Evolutionary conservation across 2,888 invertebrate genomes (phyloP).

Genomic region (Aleiodes alternator): DNA sequence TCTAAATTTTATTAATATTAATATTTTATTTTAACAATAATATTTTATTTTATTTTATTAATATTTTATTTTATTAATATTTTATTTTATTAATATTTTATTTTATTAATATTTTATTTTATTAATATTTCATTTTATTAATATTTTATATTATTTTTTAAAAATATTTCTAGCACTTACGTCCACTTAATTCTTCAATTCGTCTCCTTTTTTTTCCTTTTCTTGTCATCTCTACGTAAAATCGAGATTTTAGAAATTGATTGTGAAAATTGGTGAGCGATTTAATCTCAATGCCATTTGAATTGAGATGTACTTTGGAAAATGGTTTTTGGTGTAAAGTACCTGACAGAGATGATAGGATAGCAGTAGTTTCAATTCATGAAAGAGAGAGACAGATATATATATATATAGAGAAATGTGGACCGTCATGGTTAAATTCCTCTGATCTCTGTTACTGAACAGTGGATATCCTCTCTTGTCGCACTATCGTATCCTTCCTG

Average conservation of each 20-base stretch:
- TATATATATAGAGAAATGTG: slow-evolving; percentile 37
- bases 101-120: too few species aligned
- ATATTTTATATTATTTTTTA: too few species aligned
- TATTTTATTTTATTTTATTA: too few species aligned
- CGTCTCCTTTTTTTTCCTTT: neutral
- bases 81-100: too few species aligned
- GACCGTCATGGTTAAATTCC: slow-evolving; percentile 43
- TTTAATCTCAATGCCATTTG: slow-evolving; percentile 3
- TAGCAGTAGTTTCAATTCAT: slow-evolving; percentile 40
- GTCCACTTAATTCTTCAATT: neutral
- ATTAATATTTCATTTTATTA: too few species aligned
- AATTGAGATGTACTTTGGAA: slow-evolving; percentile 8
- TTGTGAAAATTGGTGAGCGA: neutral
- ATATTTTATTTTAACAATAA: too few species aligned
- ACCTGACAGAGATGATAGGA: slow-evolving; percentile 27
- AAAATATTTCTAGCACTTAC: too few species aligned
- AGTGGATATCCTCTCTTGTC: slow-evolving; percentile 22
- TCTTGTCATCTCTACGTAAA: neutral
- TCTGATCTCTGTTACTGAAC: slow-evolving; percentile 46
- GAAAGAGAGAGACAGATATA: neutral
- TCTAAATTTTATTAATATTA: too few species aligned
- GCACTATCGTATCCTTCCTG: slow-evolving; percentile 35
- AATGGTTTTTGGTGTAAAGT: neutral
- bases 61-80: too few species aligned
- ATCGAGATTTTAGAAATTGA: neutral